Evolutionary conservation across 2,797 vertebrate species (phyloP).

Genomic region (Champsocephalus gunnari): DNA sequence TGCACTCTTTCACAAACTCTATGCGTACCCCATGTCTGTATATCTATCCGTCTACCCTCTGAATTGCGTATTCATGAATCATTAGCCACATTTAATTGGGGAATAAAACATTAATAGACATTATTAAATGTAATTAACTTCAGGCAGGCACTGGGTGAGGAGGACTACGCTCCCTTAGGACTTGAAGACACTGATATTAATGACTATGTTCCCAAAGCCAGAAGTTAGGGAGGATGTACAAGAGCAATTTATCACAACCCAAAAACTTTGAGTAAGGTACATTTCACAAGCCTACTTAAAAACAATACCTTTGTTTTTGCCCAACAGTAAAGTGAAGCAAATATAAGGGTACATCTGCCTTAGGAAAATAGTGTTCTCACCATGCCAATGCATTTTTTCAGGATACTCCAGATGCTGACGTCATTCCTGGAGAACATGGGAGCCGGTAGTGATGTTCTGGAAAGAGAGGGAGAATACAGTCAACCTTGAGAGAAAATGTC

Average conservation of each 20-base stretch:
- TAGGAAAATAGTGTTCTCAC: constrained; percentile 78
- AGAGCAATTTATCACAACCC: constrained; percentile 28
- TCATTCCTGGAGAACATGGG: constrained; percentile 99
- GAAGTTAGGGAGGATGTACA: constrained; percentile 13
- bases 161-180: constrained; percentile 23
- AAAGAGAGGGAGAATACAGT: constrained; percentile 12
- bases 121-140: constrained; percentile 55
- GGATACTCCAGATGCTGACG: constrained; percentile 98
- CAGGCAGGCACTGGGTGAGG: constrained; percentile 22
- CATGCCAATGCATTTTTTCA: constrained; percentile 99
- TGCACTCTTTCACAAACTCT: not conserved
- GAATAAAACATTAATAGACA: constrained; percentile 49
- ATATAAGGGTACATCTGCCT: not conserved
- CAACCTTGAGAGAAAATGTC: not conserved
- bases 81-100: constrained; percentile 49
- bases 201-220: constrained; percentile 12
- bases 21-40: not conserved
- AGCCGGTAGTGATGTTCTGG: constrained; percentile 91
- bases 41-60: not conserved
- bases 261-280: not conserved
- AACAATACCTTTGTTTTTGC: too few species aligned
- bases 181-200: constrained; percentile 34
- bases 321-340: not conserved
- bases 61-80: constrained; percentile 18
- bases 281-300: not conserved